Percentiles rank a stretch among this genome's conserved stretches.
These are phyloP conservation scores for Syngnathus rostellatus DNA, from an alignment of 2,797 vertebrate genomes.

Conservation along the genomic window DNA sequence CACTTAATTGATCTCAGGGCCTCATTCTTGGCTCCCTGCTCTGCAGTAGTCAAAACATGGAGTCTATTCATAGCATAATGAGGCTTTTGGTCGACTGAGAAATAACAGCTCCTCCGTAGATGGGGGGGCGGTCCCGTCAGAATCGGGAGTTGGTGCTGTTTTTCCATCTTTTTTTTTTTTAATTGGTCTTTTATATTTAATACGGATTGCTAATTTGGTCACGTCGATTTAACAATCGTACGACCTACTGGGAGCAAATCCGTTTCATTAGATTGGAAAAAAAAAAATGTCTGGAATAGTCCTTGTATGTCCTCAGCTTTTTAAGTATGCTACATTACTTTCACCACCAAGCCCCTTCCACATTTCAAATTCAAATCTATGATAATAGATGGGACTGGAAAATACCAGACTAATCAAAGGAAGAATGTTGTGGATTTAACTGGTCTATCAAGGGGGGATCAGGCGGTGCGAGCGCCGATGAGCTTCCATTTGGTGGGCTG, in stretches of 20 bases:
- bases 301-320: not conserved
- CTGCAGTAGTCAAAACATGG: conserved; percentile 41
- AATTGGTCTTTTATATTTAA: not conserved
- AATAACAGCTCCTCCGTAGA: conserved; percentile 16
- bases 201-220: not conserved
- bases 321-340: conserved; percentile 10
- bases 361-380: conserved; percentile 46
- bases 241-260: too few species aligned
- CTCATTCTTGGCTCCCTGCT: conserved; percentile 22
- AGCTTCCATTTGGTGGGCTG: conserved; percentile 30
- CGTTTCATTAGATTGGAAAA: too few species aligned
- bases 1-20: conserved; percentile 55
- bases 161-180: not conserved
- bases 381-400: conserved; percentile 41
- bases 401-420: conserved; percentile 44
- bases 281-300: not conserved
- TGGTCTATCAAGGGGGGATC: conserved; percentile 16
- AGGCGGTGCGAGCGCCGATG: conserved; percentile 18
- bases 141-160: not conserved
- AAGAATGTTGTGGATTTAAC: conserved; percentile 39
- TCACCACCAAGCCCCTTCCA: conserved; percentile 20
- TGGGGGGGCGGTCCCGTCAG: conserved; percentile 1
- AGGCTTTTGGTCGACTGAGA: conserved; percentile 31
- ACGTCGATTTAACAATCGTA: too few species aligned
- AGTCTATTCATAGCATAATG: conserved; percentile 34